Evolutionary conservation across 2,888 invertebrate species (phyloP), one percentile per base, ranked within the genome.

Genomic region (Bellardia pandia): DNA sequence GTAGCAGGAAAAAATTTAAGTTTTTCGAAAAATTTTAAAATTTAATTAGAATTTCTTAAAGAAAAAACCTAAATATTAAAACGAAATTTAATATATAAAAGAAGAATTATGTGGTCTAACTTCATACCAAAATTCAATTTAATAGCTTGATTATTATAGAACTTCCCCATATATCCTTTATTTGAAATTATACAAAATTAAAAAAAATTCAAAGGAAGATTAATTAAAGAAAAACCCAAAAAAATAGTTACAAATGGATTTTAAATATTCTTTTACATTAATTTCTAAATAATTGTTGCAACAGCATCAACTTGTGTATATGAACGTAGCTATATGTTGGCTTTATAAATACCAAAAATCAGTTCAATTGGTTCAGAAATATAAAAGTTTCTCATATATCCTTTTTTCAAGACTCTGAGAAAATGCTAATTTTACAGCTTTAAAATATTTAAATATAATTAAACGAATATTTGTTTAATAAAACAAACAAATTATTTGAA

Each of bases 141-240:
- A 64, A 4, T 64, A 5, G 0, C n/a, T 40, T 40, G 9, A 40
- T 9, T 1, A 9, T n/a, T 40, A 4, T 3, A 11, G 5, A 64
- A 64, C 16, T 40, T 16, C n/a, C n/a, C n/a, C 62, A 64, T 40
- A 64, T 37, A 64, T 64, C 64, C 40, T 64, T 40, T 64, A 16
- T 60, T 13, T 13, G 5, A 11, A 2, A 11, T 6, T 33, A 8
- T 5, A 30, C 0, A 37, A 64, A 64, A 64, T 45, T 1, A 45
- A 45, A 45, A 45, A 9, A 8, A 5, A 1, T 9, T 1, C 3
- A 3, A 51, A 51, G 14, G 14, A n/a, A 51, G n/a, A 14, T 48
- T 14, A 48, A 4, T n/a, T 51, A n/a, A 13, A n/a, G n/a, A 51
- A 51, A 23, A n/a, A n/a, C 2, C 0, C 14, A 4, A 14, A n/a